Percentiles rank a stretch among this genome's conserved stretches.
Evolutionary conservation across 2,797 vertebrate species (phyloP).

Genomic region (Streptopelia turtur): DNA sequence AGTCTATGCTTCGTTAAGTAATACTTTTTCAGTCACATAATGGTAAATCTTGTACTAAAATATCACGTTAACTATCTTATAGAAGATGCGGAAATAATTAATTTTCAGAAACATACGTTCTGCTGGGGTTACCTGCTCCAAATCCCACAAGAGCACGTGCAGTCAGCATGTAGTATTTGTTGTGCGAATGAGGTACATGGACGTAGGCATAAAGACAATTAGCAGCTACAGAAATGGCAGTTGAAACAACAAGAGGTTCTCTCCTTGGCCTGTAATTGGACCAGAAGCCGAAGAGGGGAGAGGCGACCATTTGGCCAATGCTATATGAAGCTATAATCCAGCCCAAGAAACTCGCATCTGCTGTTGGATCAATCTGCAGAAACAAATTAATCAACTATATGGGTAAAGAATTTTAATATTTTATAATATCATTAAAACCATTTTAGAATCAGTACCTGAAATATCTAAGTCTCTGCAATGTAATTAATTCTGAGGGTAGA

Average conservation of each 20-base stretch:
- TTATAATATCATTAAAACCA: not conserved
- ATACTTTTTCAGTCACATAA: not conserved
- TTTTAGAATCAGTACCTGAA: not conserved
- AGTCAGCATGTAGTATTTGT: conserved; percentile 91
- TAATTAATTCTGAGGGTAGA: not conserved
- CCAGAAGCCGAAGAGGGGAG: conserved; percentile 93
- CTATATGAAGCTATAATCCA: conserved; percentile 97
- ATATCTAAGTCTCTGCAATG: not conserved
- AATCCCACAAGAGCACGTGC: conserved; percentile 91
- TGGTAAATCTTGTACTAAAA: not conserved
- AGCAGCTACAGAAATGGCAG: conserved; percentile 88
- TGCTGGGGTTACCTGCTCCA: conserved; percentile 90
- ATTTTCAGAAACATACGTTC: conserved; percentile 55
- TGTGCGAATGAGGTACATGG: conserved; percentile 82
- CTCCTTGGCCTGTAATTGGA: conserved; percentile 90
- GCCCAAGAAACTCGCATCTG: conserved; percentile 90
- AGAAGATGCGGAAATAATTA: accelerated
- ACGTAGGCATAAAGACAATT: conserved; percentile 93
- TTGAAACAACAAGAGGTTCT: conserved; percentile 90
- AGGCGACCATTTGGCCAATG: conserved; percentile 95
- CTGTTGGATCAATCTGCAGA: conserved; percentile 85
- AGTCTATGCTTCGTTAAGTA: not conserved
- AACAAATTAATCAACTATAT: conserved; percentile 27
- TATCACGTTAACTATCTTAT: not conserved
- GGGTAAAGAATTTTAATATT: not conserved